Base-by-base conservation (phyloP, 2,888 invertebrate species). In the Junonia oenone region DNA sequence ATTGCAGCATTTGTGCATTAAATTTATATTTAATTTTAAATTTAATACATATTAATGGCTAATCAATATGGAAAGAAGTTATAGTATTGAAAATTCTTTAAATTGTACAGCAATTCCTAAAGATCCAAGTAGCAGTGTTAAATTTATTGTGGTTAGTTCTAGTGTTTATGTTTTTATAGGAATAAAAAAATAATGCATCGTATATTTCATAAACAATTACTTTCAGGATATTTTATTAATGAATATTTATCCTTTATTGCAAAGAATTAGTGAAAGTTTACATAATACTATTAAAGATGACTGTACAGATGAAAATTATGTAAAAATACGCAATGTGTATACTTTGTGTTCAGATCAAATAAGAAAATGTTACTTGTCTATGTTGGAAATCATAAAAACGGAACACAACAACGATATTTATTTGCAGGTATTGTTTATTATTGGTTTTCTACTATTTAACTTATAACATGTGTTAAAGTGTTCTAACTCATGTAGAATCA, bases 331-430 rank as follows among this genome's bases (percentile, higher is more conserved):
- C 26, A 79, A 83, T 64, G 70, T 83, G n/a, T 86, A 75, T 54
- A 66, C 71, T 13, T 64, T 90, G 13, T 83, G 87, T 68, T 71
- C 78, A 29, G 87, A 81, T 66, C 90, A 90, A 74, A 82, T 90
- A 46, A 77, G 77, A 55, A 90, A 89, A 68, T 82, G 83, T 65
- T 58, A 84, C 6, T 54, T 81, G 19, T 75, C 73, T 58, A 72
- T 88, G 50, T 73, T 89, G 57, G 83, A 87, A 61, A 70, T 87
- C 43, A 78, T 88, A 48, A 82, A 81, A 71, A 59, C 75, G n/a
- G 89, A 89, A 75, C 64, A 73, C 56, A 66, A 68, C 8, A 59
- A 74, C 26, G 60, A 69, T 19, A 56, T 74, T 51, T 53, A 65
- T 51, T 63, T 87, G 14, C 76, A 76, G 79, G 88, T 87, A 68